These are phyloP conservation scores for Sminthurides aquaticus DNA, from an alignment of 2,888 invertebrate species.

Conservation along the genomic window DNA sequence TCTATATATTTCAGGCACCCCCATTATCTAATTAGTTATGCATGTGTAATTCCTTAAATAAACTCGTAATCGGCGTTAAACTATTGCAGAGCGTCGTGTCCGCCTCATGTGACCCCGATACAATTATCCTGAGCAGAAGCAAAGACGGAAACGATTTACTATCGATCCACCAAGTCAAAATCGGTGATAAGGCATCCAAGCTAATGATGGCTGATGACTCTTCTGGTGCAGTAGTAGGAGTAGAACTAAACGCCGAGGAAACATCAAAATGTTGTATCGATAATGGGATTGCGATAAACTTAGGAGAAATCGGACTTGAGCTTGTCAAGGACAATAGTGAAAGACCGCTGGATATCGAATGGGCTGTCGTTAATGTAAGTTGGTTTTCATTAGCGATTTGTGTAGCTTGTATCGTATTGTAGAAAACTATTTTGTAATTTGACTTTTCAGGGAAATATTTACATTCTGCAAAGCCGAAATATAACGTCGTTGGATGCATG, in stretches of 20 bases:
- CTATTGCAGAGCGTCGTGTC: constrained; percentile 66
- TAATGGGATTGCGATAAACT: constrained; percentile 52
- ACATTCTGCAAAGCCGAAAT: constrained; percentile 68
- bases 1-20: constrained; percentile 13
- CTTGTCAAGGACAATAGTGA: constrained; percentile 52
- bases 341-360: constrained; percentile 67
- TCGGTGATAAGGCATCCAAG: constrained; percentile 51
- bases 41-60: not conserved
- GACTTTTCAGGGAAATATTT: constrained; percentile 47
- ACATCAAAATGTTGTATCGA: constrained; percentile 52
- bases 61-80: too few relatives aligned
- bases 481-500: constrained; percentile 66
- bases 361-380: constrained; percentile 60
- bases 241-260: constrained; percentile 49
- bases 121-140: constrained; percentile 55
- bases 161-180: constrained; percentile 46
- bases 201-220: constrained; percentile 50
- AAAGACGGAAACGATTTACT: constrained; percentile 49
- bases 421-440: not conserved
- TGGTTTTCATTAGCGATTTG: too few relatives aligned
- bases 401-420: not conserved
- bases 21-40: not conserved
- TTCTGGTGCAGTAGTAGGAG: constrained; percentile 48
- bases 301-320: constrained; percentile 55
- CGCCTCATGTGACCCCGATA: constrained; percentile 68